These are phyloP conservation scores for Erythrocercus mccallii DNA, from an alignment of 2,113 vertebrate genomes.

Conservation along the genomic window DNA sequence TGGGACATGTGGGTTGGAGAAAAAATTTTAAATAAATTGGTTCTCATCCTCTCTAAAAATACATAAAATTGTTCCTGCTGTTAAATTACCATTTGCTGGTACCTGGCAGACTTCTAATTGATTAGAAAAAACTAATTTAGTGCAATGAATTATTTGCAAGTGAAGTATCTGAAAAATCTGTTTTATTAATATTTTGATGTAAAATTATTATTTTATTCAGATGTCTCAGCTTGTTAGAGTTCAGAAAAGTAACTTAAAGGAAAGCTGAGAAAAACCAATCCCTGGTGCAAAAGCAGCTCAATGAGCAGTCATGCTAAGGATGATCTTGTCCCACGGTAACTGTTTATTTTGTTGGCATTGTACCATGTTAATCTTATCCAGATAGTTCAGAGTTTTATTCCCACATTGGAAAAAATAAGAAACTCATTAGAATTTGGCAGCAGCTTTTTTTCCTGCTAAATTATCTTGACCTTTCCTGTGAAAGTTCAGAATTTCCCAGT, in stretches of 20 bases:
- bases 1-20: background rate
- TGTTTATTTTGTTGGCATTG: background rate
- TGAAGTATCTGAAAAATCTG: conserved; percentile 43
- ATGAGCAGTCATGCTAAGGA: background rate
- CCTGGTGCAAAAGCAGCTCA: background rate
- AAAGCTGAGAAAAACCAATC: background rate
- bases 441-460: background rate
- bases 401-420: background rate
- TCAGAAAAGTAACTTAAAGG: background rate
- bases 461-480: background rate
- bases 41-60: conserved; percentile 35
- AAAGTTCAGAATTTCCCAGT: background rate
- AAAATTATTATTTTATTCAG: conserved; percentile 26
- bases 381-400: background rate
- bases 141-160: conserved; percentile 48
- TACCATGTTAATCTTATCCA: background rate
- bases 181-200: conserved; percentile 41
- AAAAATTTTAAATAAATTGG: background rate
- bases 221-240: background rate
- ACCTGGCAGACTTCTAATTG: conserved; percentile 35
- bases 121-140: conserved; percentile 34
- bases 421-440: background rate
- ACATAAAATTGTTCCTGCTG: conserved; percentile 2
- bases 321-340: background rate
- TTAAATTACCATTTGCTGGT: conserved; percentile 38